Conservation (phyloP, 2,888 invertebrate species). For the Caenorhabditis panamensis region DNA sequence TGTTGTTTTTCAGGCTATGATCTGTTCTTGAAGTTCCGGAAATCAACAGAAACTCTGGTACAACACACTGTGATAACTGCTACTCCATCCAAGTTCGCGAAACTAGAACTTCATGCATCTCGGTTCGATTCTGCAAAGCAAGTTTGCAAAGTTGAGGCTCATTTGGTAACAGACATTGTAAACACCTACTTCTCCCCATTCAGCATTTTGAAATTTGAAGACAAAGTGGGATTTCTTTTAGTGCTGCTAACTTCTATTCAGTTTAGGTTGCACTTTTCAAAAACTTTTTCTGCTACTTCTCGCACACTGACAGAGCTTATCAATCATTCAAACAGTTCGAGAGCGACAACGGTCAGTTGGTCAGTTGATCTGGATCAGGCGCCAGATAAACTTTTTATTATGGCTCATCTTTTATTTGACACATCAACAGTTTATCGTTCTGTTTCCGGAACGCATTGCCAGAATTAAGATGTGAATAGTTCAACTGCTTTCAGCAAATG, state of each 20-base stretch:
- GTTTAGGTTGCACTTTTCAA: constrained; percentile 74
- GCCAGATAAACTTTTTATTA: not conserved
- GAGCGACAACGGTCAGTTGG: constrained; percentile 56
- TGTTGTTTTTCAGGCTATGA: constrained; percentile 68
- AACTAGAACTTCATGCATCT: constrained; percentile 57
- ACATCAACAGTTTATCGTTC: not conserved
- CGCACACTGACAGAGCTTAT: constrained; percentile 77
- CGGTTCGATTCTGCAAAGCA: constrained; percentile 76
- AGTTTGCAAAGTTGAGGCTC: constrained; percentile 77
- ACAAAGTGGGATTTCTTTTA: constrained; percentile 63
- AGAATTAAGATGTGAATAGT: not conserved
- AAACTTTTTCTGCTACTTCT: constrained; percentile 78
- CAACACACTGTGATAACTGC: constrained; percentile 63
- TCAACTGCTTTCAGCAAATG: constrained; percentile 65
- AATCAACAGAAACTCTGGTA: constrained; percentile 73
- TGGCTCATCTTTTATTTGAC: not conserved
- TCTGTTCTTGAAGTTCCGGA: constrained; percentile 74
- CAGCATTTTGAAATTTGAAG: constrained; percentile 66
- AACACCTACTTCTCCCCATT: constrained; percentile 78
- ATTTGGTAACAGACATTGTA: constrained; percentile 76
- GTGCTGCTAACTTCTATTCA: not conserved
- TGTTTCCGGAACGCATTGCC: not conserved
- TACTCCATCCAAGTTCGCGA: not conserved
- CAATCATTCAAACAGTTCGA: constrained; percentile 75
- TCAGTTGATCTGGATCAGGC: too few relatives aligned